These are phyloP conservation scores for Drymodes brunneopygia DNA, from an alignment of 2,113 vertebrate species.

Conservation along the genomic window DNA sequence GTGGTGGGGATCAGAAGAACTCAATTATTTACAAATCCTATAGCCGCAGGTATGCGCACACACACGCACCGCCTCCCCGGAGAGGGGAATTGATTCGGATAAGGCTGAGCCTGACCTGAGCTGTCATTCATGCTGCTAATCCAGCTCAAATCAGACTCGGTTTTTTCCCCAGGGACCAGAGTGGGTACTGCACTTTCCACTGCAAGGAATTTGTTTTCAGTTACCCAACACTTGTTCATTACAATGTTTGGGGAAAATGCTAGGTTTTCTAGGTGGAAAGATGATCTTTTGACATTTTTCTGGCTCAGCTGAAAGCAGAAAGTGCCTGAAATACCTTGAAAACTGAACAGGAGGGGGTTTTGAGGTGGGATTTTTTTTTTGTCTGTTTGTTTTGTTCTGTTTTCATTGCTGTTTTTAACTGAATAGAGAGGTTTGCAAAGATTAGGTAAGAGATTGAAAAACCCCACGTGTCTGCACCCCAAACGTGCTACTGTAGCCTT, in stretches of 20 bases:
- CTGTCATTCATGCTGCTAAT: background rate
- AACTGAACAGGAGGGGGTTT: background rate
- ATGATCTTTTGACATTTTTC: background rate
- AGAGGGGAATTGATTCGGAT: background rate
- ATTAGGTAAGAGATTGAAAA: background rate
- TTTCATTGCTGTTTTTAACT: background rate
- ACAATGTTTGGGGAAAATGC: background rate
- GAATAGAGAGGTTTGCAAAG: background rate
- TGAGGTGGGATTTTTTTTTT: too few species aligned
- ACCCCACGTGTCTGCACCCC: background rate
- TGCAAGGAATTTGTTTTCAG: background rate
- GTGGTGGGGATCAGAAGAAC: background rate
- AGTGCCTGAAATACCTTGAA: background rate
- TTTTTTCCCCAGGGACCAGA: background rate
- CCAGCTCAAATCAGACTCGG: background rate
- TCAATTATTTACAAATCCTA: conserved; percentile 51
- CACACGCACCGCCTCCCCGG: background rate
- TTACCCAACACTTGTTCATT: background rate
- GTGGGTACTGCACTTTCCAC: background rate
- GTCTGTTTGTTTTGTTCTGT: background rate
- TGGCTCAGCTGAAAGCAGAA: background rate
- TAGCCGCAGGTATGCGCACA: background rate
- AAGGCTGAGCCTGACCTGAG: background rate
- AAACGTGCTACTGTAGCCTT: background rate
- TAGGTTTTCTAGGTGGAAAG: background rate